Conservation (phyloP, 2,113 vertebrate genomes). For the Gambusia holbrooki region DNA sequence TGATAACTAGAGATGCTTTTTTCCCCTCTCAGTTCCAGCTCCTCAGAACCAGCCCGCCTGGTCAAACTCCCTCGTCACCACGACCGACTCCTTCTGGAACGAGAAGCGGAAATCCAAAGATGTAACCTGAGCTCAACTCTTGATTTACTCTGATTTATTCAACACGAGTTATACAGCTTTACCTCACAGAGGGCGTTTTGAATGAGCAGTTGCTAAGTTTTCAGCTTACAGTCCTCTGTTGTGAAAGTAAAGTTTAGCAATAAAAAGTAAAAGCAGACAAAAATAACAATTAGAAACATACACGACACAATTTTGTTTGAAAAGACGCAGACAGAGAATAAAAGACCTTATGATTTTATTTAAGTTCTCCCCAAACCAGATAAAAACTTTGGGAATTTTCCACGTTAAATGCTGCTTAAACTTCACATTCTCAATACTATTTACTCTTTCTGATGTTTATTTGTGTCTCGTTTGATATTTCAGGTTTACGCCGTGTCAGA, state of each 20-base stretch:
- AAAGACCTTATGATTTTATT: too few relatives aligned
- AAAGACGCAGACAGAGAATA: too few relatives aligned
- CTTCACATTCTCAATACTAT: too few relatives aligned
- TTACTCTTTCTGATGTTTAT: background rate
- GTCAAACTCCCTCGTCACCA: constrained; percentile 7
- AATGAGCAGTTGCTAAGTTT: background rate
- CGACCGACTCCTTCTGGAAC: constrained; percentile 29
- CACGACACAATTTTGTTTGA: too few relatives aligned
- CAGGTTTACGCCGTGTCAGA: constrained; percentile 77
- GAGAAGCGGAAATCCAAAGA: background rate
- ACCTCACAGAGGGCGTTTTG: background rate
- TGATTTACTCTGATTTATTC: background rate
- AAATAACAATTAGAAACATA: too few relatives aligned
- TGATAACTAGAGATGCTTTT: background rate
- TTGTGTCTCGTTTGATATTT: background rate
- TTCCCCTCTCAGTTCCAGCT: background rate
- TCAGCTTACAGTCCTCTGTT: background rate
- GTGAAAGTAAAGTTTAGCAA: background rate
- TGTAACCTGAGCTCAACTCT: background rate
- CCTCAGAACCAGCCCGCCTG: constrained; percentile 5
- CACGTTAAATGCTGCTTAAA: too few relatives aligned
- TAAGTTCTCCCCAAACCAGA: too few relatives aligned
- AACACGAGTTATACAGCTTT: background rate
- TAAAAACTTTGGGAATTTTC: too few relatives aligned
- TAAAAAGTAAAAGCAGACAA: too few relatives aligned